Conservation (phyloP, 2,797 vertebrate genomes). For the Helostoma temminkii region DNA sequence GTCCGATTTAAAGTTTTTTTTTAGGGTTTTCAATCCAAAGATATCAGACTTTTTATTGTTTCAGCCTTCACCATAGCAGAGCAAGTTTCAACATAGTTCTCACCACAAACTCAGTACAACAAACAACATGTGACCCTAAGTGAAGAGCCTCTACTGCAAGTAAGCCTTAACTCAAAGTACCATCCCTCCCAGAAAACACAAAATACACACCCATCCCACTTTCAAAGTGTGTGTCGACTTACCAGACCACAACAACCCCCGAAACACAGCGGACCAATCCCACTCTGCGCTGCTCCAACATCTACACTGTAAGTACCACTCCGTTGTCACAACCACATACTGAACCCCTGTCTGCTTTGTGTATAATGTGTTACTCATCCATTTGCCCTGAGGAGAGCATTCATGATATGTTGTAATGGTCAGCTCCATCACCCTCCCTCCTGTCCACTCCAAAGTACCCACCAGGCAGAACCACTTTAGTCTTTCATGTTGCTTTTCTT, state of each 20-base stretch:
- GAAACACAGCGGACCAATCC: not conserved
- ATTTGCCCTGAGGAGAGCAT: slow-evolving; percentile 53
- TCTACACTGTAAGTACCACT: not conserved
- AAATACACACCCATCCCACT: slow-evolving; percentile 4
- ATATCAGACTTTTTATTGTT: not conserved
- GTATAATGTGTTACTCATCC: slow-evolving; percentile 41
- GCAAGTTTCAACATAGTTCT: no score
- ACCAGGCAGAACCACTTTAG: slow-evolving; percentile 70
- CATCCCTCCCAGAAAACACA: not conserved
- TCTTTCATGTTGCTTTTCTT: slow-evolving; percentile 67
- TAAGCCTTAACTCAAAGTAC: not conserved
- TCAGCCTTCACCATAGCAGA: not conserved
- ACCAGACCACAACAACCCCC: slow-evolving; percentile 10
- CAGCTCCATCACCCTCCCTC: slow-evolving; percentile 52
- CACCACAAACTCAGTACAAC: no score
- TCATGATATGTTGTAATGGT: slow-evolving; percentile 65
- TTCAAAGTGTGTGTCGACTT: not conserved
- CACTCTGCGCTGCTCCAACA: not conserved
- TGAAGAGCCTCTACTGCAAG: not conserved
- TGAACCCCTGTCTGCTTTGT: slow-evolving; percentile 6
- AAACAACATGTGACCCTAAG: not conserved
- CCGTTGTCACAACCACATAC: not conserved
- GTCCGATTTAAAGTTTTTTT: not conserved
- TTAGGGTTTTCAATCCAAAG: no score
- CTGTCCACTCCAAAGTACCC: slow-evolving; percentile 49